Evolutionary conservation across 2,113 vertebrate species (phyloP).

Genomic region (Hyperopisus bebe): DNA sequence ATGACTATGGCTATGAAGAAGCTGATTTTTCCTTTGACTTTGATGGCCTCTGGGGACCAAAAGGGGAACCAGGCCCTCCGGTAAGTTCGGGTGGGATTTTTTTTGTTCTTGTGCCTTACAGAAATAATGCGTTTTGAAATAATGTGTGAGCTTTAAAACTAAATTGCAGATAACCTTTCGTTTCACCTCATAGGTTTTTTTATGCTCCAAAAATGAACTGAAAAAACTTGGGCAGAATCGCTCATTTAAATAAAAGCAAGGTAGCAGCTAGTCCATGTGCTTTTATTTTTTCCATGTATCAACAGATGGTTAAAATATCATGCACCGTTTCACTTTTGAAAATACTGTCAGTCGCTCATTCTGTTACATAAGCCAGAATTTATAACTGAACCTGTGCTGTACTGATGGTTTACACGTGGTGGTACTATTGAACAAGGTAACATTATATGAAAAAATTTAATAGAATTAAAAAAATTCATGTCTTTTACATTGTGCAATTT

Average conservation of each 20-base stretch:
- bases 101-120: neutral
- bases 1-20: slow-evolving; percentile 81
- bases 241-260: slow-evolving; percentile 42
- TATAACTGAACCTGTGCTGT: slow-evolving; percentile 1
- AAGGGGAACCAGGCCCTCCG: slow-evolving; percentile 83
- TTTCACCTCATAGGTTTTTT: slow-evolving; percentile 23
- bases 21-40: slow-evolving; percentile 72
- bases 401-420: slow-evolving; percentile 22
- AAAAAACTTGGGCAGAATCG: slow-evolving; percentile 34
- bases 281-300: slow-evolving; percentile 41
- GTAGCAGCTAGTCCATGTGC: slow-evolving; percentile 35
- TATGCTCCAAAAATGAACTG: slow-evolving; percentile 25
- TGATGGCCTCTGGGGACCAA: slow-evolving; percentile 72
- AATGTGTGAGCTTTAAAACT: slow-evolving; percentile 28
- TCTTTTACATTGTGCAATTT: neutral
- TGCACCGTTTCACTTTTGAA: slow-evolving; percentile 32
- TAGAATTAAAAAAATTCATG: neutral
- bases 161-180: slow-evolving; percentile 34
- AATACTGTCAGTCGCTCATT: slow-evolving; percentile 30
- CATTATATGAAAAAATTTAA: neutral
- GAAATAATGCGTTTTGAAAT: slow-evolving; percentile 24
- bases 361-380: slow-evolving; percentile 26
- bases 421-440: slow-evolving; percentile 15
- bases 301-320: slow-evolving; percentile 52
- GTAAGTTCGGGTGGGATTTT: slow-evolving; percentile 62